Conservation (phyloP, 1,140 invertebrate species). For the Pomacea maculata region DNA sequence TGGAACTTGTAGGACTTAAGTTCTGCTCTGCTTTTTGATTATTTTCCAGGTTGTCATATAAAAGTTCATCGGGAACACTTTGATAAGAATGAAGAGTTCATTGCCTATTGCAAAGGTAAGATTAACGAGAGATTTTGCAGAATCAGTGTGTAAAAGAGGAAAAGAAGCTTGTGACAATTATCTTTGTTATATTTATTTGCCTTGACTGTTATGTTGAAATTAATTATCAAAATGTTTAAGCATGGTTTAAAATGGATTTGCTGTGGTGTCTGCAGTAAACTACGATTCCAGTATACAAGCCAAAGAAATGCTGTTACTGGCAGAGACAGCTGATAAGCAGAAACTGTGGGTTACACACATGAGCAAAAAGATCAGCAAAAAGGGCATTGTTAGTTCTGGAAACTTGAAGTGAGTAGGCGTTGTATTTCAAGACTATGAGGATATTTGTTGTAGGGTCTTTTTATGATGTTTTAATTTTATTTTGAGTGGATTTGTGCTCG, state of each 20-base stretch:
- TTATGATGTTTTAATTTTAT: not conserved
- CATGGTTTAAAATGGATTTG: not conserved
- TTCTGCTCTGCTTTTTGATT: conserved; percentile 6
- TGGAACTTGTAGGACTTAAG: no score
- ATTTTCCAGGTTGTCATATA: conserved; percentile 85
- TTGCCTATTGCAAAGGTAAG: conserved; percentile 62
- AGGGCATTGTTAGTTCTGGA: conserved; percentile 71
- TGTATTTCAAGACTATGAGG: not conserved
- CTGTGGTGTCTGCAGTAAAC: conserved; percentile 71
- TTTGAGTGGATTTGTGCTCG: not conserved
- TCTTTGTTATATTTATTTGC: not conserved
- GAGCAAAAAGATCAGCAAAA: conserved; percentile 91
- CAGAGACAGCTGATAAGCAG: conserved; percentile 85
- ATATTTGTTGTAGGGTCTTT: not conserved
- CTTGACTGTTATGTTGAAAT: not conserved
- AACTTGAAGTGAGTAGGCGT: conserved; percentile 45
- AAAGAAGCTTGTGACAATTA: not conserved
- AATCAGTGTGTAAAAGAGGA: no score
- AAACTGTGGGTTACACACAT: conserved; percentile 91
- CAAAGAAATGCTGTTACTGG: conserved; percentile 89
- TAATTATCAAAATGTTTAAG: not conserved
- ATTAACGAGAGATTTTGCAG: not conserved
- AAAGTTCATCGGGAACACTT: conserved; percentile 97
- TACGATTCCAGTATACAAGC: conserved; percentile 88
- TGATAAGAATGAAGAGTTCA: conserved; percentile 65